phyloP scores from a whole-genome alignment of 2,113 vertebrate genomes.

The Rousettus leschenaultii region DNA sequence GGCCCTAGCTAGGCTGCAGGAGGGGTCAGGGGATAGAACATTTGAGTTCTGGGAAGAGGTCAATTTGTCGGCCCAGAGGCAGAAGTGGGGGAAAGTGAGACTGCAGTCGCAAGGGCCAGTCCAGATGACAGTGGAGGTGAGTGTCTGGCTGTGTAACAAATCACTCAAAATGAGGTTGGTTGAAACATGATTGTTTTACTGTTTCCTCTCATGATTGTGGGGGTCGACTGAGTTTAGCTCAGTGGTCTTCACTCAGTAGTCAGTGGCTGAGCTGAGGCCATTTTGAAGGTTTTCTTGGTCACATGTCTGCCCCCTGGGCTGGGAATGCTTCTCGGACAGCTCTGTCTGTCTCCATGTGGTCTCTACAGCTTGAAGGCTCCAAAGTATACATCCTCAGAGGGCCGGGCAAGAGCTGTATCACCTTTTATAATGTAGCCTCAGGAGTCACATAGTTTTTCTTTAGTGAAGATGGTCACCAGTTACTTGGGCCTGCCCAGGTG shows the following conservation, averaged over 20 bases:
- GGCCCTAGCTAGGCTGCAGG: neutral
- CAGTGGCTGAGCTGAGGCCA: neutral
- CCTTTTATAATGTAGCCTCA: neutral
- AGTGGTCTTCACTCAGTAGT: neutral
- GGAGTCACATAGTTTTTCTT: neutral
- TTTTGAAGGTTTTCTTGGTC: neutral
- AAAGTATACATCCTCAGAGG: neutral
- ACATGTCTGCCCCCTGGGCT: neutral
- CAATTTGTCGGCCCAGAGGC: neutral
- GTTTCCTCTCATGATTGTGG: neutral
- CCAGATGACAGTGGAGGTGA: neutral
- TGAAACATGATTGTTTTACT: neutral
- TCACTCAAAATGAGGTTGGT: neutral
- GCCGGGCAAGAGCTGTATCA: neutral
- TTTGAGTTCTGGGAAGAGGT: neutral
- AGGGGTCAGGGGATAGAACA: neutral
- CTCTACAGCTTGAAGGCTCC: neutral
- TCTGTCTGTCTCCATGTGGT: neutral
- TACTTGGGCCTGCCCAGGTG: fast-evolving
- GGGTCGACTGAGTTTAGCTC: neutral
- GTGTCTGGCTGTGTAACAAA: neutral
- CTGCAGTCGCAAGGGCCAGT: no score
- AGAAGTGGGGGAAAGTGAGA: neutral
- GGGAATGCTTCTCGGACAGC: neutral
- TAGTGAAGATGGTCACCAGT: neutral